Evolutionary conservation across 2,797 vertebrate species (phyloP), one percentile per base, ranked within the genome.

Genomic region (Enteromius radiatus): DNA sequence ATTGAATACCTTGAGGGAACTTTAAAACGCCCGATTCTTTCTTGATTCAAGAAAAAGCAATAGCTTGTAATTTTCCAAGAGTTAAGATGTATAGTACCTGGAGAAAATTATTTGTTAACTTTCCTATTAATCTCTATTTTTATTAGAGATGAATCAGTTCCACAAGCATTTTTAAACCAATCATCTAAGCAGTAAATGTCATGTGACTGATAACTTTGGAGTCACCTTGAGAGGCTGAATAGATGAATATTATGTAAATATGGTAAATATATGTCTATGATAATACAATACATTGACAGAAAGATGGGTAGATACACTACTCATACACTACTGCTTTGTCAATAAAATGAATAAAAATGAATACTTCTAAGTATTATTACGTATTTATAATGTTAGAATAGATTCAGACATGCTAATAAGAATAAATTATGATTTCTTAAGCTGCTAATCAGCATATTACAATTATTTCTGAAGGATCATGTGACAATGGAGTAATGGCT

Each of bases 11-110:
- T 79, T 56, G 15, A 56, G 9, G 54, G 23, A 59, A 23, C 36
- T 64, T 56, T 26, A 81, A 52, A 63, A 33, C 12, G 1, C 3
- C 43, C 14, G 11, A 5, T 3, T 52, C 33, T 45, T n/a, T 49
- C 4, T 36, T 71, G 61, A 33, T 78, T 71, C 47, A 41, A 41
- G 38, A 41, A 38, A 38, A 38, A 38, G 9, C 38, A 41, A 41
- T 41, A 43, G 49, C 52, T 69, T 23, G 69, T 67, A 65, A 45
- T 43, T 11, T 78, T 59, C 73, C 10, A 71, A 59, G 43, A 38
- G 52, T 64, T 2, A 23, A 70, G 36, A 33, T 43, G 19, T 49
- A 49, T 2, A 49, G 17, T 49, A 49, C 6, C 17, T 19, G 47
- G 6, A 19, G 17, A 49, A 19, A 49, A 19, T 2, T 19, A 49